Base-by-base conservation (phyloP, 1,140 invertebrate genomes). In the Drosophila pachea region DNA sequence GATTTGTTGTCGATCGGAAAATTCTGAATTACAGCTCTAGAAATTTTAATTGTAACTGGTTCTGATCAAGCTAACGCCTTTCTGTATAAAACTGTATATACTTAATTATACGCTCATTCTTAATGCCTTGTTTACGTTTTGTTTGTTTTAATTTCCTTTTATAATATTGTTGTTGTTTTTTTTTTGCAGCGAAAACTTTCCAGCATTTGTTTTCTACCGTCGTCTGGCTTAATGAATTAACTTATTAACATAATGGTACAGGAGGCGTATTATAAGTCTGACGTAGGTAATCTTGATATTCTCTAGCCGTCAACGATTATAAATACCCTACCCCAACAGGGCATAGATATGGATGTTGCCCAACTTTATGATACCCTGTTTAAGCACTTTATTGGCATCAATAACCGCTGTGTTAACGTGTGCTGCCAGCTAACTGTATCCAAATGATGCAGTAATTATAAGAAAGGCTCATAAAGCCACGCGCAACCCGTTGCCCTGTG, bases 81-180 rank as follows among this genome's bases (percentile, higher is more conserved):
- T 32, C 53, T 32, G 38, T 22, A 43, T 32, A 29, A 2, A 55
- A 31, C 11, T 32, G n/a, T 2, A 43, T 55, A 32, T 16, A n/a
- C n/a, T 5, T 56, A 56, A 45, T 45, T 56, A 40, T 7, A 56
- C 8, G 43, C n/a, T 16, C 33, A 43, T 56, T 43, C 9, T 40
- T 9, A 43, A 33, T 45, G 31, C 40, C 31, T 56, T 56, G 54
- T 45, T 56, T 45, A 16, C 40, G 4, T 43, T 56, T 56, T n/a
- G 11, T 9, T 22, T 22, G 22, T 22, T 22, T 22, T 22, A 22
- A 22, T 22, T 22, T 22, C 22, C 3, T 33, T 50, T 49, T 12
- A 22, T 22, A 22, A 22, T 22, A 22, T 9, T n/a, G n/a, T n/a
- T n/a, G n/a, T n/a, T n/a, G n/a, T n/a, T n/a, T n/a, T n/a, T n/a